Evolutionary conservation across 2,797 vertebrate genomes (phyloP), one percentile per base, ranked within the genome.

Genomic region (Eurystomus glaucurus): DNA sequence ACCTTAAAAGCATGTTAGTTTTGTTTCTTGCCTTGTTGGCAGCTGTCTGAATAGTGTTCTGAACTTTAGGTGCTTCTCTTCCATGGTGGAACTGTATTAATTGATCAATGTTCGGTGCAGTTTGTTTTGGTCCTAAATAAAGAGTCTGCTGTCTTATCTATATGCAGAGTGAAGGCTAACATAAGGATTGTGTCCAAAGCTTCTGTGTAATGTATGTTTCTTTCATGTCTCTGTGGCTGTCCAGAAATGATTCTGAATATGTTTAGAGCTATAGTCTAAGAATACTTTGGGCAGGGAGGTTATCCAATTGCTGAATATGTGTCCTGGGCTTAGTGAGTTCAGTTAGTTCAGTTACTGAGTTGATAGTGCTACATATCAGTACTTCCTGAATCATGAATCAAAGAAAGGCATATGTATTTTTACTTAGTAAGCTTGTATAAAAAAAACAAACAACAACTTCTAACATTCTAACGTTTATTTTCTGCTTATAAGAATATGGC

Each of bases 111-210:
- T 51, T 86, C 39, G 39, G 12, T 77, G 64, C 26, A 31, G n/a
- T 45, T 65, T 66, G 25, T 50, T 79, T 83, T 57, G 33, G 41
- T 88, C 18, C 15, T 41, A 52, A 66, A 37, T 19, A 28, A 31
- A 52, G 20, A 20, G 5, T 61, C 21, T 96, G 60, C 39, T 22
- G 11, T 13, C 2, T 7, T 13, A 54, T 15, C 17, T 35, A 3
- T 29, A 15, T 25, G 22, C 55, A 35, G 66, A 66, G 28, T 13
- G 64, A 87, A 43, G 50, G 35, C 15, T 60, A 23, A 28, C 14
- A 11, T 12, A 22, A 0, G 0, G 31, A n/a, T 55, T 23, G 14
- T 41, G 46, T n/a, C 62, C 14, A 60, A 57, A 72, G 20, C 31
- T 52, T 58, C 50, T 82, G 19, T 28, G 7, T 48, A 11, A 18